These are phyloP conservation scores for Chunga burmeisteri DNA, from an alignment of 2,113 vertebrate genomes.

Conservation along the genomic window DNA sequence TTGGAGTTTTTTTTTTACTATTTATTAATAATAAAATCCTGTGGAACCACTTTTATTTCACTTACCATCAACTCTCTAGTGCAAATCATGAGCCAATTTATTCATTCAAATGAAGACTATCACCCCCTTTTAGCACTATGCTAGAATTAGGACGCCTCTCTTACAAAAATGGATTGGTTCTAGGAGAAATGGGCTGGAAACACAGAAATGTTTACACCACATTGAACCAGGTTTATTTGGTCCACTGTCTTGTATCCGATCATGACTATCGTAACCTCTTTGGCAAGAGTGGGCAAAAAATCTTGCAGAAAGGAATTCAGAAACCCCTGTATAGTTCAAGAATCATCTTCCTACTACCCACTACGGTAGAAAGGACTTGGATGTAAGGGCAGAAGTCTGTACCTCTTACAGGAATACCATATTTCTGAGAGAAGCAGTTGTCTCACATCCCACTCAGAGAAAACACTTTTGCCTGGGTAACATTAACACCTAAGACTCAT, in stretches of 20 bases:
- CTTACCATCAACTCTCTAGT: not conserved
- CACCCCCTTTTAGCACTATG: not conserved
- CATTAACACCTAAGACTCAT: not conserved
- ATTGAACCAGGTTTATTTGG: not conserved
- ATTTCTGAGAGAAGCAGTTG: not conserved
- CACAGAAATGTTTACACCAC: not conserved
- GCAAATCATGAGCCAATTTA: not conserved
- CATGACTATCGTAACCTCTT: not conserved
- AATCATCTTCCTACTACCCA: not conserved
- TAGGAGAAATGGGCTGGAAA: not conserved
- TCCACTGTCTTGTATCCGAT: not conserved
- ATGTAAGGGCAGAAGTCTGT: not conserved
- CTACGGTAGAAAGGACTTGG: not conserved
- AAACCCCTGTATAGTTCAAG: not conserved
- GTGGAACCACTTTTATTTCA: not conserved
- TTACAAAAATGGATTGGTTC: not conserved
- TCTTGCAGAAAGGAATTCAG: not conserved
- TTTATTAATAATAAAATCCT: not conserved
- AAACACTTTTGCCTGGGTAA: not conserved
- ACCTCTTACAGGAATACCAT: not conserved
- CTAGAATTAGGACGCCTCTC: not conserved
- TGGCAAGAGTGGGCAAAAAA: not conserved
- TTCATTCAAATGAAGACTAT: not conserved
- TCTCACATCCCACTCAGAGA: not conserved
- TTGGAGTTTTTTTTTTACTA: not conserved